Percentiles rank a stretch among this genome's conserved stretches.
These are phyloP conservation scores for Chironomus tentans DNA, from an alignment of 2,888 invertebrate genomes.

Conservation along the genomic window DNA sequence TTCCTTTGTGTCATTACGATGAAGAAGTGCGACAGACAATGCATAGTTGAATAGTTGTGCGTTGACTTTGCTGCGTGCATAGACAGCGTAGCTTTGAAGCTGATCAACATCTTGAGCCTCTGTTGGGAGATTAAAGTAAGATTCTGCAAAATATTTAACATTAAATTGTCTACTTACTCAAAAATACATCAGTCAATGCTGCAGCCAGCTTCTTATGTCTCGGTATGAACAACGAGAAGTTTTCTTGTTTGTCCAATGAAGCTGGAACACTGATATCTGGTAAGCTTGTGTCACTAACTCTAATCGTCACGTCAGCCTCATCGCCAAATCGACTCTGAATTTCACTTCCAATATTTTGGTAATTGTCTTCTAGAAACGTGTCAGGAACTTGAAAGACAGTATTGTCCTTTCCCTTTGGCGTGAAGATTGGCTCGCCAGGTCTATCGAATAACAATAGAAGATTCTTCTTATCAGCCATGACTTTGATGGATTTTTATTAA, in stretches of 20 bases:
- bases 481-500: not conserved
- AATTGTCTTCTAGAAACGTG: constrained; percentile 49
- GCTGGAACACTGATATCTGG: not conserved
- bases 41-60: constrained; percentile 66
- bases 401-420: constrained; percentile 58
- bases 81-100: constrained; percentile 57
- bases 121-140: too few species aligned
- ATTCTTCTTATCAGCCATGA: constrained; percentile 43
- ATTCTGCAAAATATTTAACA: too few species aligned
- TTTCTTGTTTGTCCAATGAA: constrained; percentile 51
- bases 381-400: constrained; percentile 55
- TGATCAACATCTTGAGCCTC: constrained; percentile 41
- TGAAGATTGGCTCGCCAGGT: constrained; percentile 66
- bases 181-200: constrained; percentile 57
- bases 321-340: constrained; percentile 52
- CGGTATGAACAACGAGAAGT: constrained; percentile 64
- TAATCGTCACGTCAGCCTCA: constrained; percentile 28
- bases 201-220: constrained; percentile 57
- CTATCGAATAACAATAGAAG: constrained; percentile 62
- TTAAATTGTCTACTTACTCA: constrained; percentile 47
- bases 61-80: constrained; percentile 57
- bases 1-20: constrained; percentile 55
- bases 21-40: constrained; percentile 59
- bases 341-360: constrained; percentile 43
- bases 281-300: not conserved